phyloP scores from a whole-genome alignment of 2,888 invertebrate species.

The Labia minor region DNA sequence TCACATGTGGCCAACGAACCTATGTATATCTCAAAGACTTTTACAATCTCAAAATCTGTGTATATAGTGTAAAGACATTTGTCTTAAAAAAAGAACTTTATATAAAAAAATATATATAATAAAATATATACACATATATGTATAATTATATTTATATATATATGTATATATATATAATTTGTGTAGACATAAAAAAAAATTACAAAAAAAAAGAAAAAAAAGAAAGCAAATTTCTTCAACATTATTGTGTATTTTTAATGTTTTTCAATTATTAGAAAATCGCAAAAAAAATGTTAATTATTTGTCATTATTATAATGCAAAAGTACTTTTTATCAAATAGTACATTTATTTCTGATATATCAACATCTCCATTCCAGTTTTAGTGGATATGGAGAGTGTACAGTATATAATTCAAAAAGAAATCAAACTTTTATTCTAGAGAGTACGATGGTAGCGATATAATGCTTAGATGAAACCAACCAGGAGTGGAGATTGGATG shows the following conservation, averaged over 20 bases:
- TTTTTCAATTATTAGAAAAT: constrained; percentile 26
- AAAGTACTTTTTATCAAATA: constrained; percentile 25
- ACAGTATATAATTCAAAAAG: constrained; percentile 31
- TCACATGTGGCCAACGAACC: constrained; percentile 16
- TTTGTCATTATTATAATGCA: constrained; percentile 16
- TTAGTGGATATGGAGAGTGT: constrained; percentile 38
- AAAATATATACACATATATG: too few relatives aligned
- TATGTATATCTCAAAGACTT: constrained; percentile 13
- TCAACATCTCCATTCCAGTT: constrained; percentile 37
- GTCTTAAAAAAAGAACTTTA: constrained; percentile 35
- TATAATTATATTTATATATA: constrained; percentile 36
- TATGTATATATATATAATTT: constrained; percentile 30
- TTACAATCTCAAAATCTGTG: constrained; percentile 33
- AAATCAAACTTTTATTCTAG: constrained; percentile 3
- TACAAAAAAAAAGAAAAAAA: too few relatives aligned
- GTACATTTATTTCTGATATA: constrained; percentile 24
- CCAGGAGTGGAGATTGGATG: constrained; percentile 5
- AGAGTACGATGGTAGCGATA: neutral
- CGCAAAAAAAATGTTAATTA: constrained; percentile 20
- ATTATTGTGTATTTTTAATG: constrained; percentile 31
- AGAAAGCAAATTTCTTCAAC: too few relatives aligned
- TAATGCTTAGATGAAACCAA: neutral
- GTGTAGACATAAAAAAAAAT: constrained; percentile 23
- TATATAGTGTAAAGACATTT: constrained; percentile 42
- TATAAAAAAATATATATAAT: too few relatives aligned